phyloP scores from a whole-genome alignment of 2,113 vertebrate genomes.

The Syngnathoides biaculeatus region DNA sequence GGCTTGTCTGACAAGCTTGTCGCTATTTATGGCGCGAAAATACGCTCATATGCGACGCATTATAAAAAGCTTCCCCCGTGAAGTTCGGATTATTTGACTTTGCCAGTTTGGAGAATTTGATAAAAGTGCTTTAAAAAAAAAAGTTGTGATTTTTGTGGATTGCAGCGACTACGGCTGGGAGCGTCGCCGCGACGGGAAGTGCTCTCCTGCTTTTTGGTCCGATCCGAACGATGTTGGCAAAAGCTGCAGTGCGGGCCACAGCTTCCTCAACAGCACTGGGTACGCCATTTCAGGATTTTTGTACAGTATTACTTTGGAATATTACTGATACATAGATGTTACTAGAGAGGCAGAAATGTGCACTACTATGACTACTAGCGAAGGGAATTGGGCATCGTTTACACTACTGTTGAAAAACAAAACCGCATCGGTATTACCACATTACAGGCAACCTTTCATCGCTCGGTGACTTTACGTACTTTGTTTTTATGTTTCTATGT shows the following conservation, averaged over 20 bases:
- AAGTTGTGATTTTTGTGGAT: conserved; percentile 8
- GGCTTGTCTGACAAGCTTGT: conserved; percentile 64
- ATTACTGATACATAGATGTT: no score
- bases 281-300: no score
- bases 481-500: no score
- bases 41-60: conserved; percentile 32
- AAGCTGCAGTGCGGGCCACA: conserved; percentile 86
- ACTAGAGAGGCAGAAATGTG: no score
- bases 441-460: no score
- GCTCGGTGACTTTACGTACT: no score
- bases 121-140: conserved; percentile 37
- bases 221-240: conserved; percentile 77
- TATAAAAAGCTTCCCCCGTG: conserved; percentile 30
- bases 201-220: conserved; percentile 93
- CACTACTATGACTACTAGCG: no score
- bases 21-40: conserved; percentile 53
- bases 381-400: no score
- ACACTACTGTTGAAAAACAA: no score
- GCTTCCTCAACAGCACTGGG: conserved; percentile 92
- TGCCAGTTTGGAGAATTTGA: conserved; percentile 45
- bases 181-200: conserved; percentile 84
- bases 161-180: conserved; percentile 93
- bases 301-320: no score
- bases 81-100: conserved; percentile 31
- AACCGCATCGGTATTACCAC: no score